Percentiles rank a stretch among this genome's conserved stretches.
Conservation (phyloP, 2,888 invertebrate species). For the Drosophila quinaria region DNA sequence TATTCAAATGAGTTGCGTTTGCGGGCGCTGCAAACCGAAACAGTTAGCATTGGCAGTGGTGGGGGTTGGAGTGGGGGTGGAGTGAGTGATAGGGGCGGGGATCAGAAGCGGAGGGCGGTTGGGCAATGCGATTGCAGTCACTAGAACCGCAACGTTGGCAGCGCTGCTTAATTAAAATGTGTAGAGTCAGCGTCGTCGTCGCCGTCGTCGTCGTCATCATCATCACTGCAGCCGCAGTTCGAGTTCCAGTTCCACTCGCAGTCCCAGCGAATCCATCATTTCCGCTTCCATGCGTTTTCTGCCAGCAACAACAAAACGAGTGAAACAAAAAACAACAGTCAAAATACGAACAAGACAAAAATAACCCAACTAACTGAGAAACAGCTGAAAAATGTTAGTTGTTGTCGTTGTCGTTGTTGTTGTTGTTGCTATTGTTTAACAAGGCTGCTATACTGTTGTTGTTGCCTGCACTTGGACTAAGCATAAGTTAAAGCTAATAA, state of each 20-base stretch:
- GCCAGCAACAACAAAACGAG: slow-evolving; percentile 53
- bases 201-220: slow-evolving; percentile 11
- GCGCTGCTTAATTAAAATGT: slow-evolving; percentile 81
- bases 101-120: background rate
- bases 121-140: slow-evolving; percentile 63
- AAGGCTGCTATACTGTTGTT: slow-evolving; percentile 53
- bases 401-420: slow-evolving; percentile 34
- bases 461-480: slow-evolving; percentile 45
- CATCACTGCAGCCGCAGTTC: slow-evolving; percentile 40
- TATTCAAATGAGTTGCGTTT: slow-evolving; percentile 80
- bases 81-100: background rate
- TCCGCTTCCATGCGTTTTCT: slow-evolving; percentile 85
- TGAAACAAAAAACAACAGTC: slow-evolving; percentile 21
- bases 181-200: slow-evolving; percentile 64
- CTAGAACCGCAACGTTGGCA: slow-evolving; percentile 64
- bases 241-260: slow-evolving; percentile 32
- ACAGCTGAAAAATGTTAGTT: slow-evolving; percentile 71
- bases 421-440: slow-evolving; percentile 44
- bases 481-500: slow-evolving; percentile 20
- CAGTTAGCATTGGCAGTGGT: slow-evolving; percentile 49
- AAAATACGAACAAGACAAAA: slow-evolving; percentile 18
- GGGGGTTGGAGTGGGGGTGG: background rate
- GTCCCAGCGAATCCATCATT: slow-evolving; percentile 85
- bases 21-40: slow-evolving; percentile 50
- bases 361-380: slow-evolving; percentile 59